These are phyloP conservation scores for Berghia stephanieae DNA, from an alignment of 1,140 invertebrate species.

Conservation along the genomic window DNA sequence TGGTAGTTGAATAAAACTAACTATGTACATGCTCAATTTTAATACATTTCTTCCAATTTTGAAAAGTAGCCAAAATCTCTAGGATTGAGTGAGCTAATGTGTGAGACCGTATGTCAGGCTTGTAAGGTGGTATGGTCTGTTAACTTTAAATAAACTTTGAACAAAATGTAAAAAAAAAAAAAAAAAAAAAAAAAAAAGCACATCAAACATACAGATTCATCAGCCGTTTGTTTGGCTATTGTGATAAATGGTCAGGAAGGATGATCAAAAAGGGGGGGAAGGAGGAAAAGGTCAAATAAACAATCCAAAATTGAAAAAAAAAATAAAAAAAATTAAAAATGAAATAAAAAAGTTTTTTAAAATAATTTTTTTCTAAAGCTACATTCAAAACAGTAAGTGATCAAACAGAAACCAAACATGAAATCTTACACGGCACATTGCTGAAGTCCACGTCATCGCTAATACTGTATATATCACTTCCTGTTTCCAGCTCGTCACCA, in stretches of 20 bases:
- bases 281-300: not conserved
- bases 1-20: no score
- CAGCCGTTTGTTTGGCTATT: no score
- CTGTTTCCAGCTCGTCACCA: constrained; percentile 68
- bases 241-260: no score
- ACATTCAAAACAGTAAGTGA: not conserved
- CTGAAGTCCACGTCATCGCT: constrained; percentile 52
- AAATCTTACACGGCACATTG: constrained; percentile 51
- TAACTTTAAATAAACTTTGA: not conserved
- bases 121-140: not conserved
- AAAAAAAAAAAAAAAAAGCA: not conserved
- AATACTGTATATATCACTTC: constrained; percentile 68
- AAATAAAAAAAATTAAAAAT: not conserved
- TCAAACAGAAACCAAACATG: not conserved
- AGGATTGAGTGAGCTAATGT: no score
- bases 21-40: no score
- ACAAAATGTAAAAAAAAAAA: not conserved
- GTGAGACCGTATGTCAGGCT: not conserved
- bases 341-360: not conserved
- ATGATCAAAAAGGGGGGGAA: not conserved
- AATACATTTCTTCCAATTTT: no score
- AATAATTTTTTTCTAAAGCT: not conserved
- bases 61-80: no score
- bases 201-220: not conserved
- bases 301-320: not conserved